A percentile compares a stretch with the other conserved stretches of the same genome.
These are phyloP conservation scores for Tiphia femorata DNA, from an alignment of 2,888 invertebrate species.

Conservation along the genomic window DNA sequence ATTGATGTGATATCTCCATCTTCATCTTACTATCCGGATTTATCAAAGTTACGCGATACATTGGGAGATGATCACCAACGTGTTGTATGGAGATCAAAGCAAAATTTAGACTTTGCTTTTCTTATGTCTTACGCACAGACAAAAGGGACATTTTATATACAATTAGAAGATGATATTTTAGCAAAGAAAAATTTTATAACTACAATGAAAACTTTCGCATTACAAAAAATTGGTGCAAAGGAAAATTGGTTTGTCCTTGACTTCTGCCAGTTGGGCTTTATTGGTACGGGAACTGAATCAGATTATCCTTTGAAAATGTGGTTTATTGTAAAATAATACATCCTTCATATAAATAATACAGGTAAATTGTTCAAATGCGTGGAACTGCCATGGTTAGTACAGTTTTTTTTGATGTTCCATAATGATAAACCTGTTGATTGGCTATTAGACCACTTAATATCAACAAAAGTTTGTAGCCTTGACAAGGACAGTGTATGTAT, in stretches of 20 bases:
- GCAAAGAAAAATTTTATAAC: slow-evolving; percentile 87
- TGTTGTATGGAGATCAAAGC: slow-evolving; percentile 93
- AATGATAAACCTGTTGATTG: slow-evolving; percentile 97
- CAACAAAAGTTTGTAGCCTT: slow-evolving; percentile 89
- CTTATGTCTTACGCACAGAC: slow-evolving; percentile 94
- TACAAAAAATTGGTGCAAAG: slow-evolving; percentile 81
- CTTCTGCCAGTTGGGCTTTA: slow-evolving; percentile 94
- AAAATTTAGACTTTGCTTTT: slow-evolving; percentile 93
- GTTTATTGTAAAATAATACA: slow-evolving; percentile 1
- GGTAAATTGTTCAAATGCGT: slow-evolving; percentile 91
- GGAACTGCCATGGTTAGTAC: slow-evolving; percentile 87
- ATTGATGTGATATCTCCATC: slow-evolving; percentile 92
- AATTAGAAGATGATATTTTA: slow-evolving; percentile 94
- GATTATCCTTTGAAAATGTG: slow-evolving; percentile 4
- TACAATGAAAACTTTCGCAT: slow-evolving; percentile 87
- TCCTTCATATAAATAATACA: slow-evolving; percentile 59
- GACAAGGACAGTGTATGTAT: slow-evolving; percentile 79
- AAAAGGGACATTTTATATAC: slow-evolving; percentile 89
- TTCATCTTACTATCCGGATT: slow-evolving; percentile 88
- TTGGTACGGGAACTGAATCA: slow-evolving; percentile 73
- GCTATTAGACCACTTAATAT: slow-evolving; percentile 90
- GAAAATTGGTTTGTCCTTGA: slow-evolving; percentile 92
- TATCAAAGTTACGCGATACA: slow-evolving; percentile 81
- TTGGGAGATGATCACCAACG: slow-evolving; percentile 89
- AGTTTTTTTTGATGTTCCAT: slow-evolving; percentile 95